Evolutionary conservation across 2,888 invertebrate species (phyloP), one percentile per base, ranked within the genome.

Genomic region (Pterobdella sp.): DNA sequence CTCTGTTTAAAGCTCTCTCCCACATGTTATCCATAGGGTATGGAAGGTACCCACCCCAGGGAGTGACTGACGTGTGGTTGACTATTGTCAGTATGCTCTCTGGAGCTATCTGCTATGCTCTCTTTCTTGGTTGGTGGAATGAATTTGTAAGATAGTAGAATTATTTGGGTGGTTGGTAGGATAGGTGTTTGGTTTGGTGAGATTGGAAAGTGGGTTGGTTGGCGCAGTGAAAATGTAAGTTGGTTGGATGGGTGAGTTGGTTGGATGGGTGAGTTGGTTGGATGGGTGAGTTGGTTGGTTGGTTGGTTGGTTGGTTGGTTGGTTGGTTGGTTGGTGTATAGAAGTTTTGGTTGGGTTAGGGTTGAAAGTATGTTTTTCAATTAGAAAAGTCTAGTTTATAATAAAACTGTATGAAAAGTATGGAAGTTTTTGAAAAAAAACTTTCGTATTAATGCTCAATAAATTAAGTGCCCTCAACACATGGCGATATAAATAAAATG

Each of bases 21-120:
- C 96, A 96, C 85, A 96, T 96, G 96, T 88, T 96, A 81, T 96
- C 95, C 87, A 96, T 96, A 85, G 96, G 96, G 79, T 96, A 96
- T 85, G 96, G 96, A 79, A 89, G 95, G 83, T 96, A 95, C 86
- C 96, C 96, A 76, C 96, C 96, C 72, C 95, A 95, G 86, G 94
- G 93, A 76, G 60, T 95, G 81, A 95, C 95, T 71, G 96, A 96
- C 86, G 94, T 96, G 91, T 96, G 96, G 96, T 88, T 96, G 77
- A 96, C 96, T 74, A 95, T 96, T 91, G 88, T 96, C 78, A 94
- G 94, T 80, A 76, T 76, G 96, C 94, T 96, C 84, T 94, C 94
- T 80, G 96, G 96, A 70, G 96, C 96, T 79, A 96, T 96, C 72
- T 96, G 96, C 87, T 97, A 97, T 85, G 96, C 96, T 77, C 89